Evolutionary conservation across 2,113 vertebrate species (phyloP), one percentile per base, ranked within the genome.

Genomic region (Elephas maximus): DNA sequence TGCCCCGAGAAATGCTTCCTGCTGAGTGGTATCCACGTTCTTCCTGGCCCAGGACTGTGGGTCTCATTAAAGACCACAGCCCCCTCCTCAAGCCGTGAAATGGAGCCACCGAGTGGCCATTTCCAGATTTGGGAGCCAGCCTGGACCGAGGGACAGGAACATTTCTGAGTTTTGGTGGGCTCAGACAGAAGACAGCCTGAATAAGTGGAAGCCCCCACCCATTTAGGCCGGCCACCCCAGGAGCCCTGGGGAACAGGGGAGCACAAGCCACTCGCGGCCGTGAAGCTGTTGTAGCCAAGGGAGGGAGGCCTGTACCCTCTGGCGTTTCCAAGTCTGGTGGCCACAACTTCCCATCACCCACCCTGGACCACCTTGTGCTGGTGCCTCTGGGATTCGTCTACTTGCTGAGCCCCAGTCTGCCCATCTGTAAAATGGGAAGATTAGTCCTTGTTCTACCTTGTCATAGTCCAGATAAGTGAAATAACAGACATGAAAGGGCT

Each of bases 261-360:
- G 30, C 60, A 33, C 1, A 2, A n/a, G 62, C 37, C 37, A 18
- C 63, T 33, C 78, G 17, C 1, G 18, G 57, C 73, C 9, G 2
- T 5, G 48, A 63, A 71, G 28, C 41, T 26, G 2, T 69, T 3
- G 11, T 5, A 41, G 30, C 3, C 12, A 3, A 17, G 18, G 14
- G 9, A 5, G 7, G 86, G 62, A 63, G 37, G 18, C 69, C 51
- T 2, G 12, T 41, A 62, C 28, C 51, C 76, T 37, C n/a, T 5
- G 20, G 20, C 0, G 0, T 48, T 78, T 73, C 45, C 5, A 8
- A 1, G 10, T 3, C 6, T 21, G 44, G 45, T 0, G 3, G 48
- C 41, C 84, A 53, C 17, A 62, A 63, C 45, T 45, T 37, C 57
- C 28, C 20, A 7, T 33, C 18, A 8, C 69, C 37, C 23, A 12